A percentile compares a stretch with the other conserved stretches of the same genome.
These are phyloP conservation scores for Atractosteus spatula DNA, from an alignment of 2,113 vertebrate species.

Conservation along the genomic window DNA sequence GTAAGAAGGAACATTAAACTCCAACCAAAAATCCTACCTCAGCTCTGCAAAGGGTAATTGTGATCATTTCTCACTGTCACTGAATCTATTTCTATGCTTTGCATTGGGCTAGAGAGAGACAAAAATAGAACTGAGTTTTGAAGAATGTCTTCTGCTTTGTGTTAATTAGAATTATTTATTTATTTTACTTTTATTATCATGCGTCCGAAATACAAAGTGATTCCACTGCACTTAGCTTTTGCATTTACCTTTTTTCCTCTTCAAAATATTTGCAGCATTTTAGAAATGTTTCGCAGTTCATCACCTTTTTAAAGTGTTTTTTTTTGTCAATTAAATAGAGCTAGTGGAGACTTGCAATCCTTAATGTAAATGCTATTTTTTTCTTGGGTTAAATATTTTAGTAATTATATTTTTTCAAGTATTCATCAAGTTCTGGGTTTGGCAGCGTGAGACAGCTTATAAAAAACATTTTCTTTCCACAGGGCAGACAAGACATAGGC, in stretches of 20 bases:
- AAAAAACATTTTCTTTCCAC: constrained; percentile 5
- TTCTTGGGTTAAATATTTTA: constrained; percentile 34
- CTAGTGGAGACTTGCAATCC: constrained; percentile 31
- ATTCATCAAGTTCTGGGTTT: constrained; percentile 19
- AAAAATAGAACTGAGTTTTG: constrained; percentile 15
- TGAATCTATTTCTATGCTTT: neutral
- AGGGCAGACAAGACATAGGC: constrained; percentile 8
- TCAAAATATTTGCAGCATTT: constrained; percentile 39
- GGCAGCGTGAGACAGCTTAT: neutral
- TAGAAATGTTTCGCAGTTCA: constrained; percentile 26
- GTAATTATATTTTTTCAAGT: constrained; percentile 32
- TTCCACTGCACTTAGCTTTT: constrained; percentile 6
- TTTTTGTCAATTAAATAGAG: constrained; percentile 13
- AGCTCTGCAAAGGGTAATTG: too few relatives aligned
- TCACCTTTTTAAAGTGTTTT: constrained; percentile 21
- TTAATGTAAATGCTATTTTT: constrained; percentile 10
- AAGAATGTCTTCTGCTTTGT: neutral
- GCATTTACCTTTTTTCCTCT: constrained; percentile 29
- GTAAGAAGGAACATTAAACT: too few relatives aligned
- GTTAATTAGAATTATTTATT: neutral
- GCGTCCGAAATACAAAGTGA: neutral
- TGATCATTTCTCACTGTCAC: too few relatives aligned
- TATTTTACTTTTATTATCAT: neutral
- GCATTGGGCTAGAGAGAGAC: constrained; percentile 11
- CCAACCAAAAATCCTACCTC: too few relatives aligned